Evolutionary conservation across 2,888 invertebrate genomes (phyloP).

Genomic region (Campoplex capitator): DNA sequence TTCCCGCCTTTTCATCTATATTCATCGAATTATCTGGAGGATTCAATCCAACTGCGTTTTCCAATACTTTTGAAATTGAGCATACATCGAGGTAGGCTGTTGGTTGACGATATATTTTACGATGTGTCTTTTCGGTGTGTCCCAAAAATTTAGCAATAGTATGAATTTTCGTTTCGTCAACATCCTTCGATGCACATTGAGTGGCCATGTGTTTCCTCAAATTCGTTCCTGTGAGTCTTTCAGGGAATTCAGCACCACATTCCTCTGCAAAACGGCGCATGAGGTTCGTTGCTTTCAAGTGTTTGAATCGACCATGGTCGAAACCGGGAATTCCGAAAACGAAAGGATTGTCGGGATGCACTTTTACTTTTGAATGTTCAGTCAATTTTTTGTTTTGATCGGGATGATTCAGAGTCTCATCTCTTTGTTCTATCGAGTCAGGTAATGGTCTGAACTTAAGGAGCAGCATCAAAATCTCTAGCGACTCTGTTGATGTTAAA

Average conservation of each 20-base stretch:
- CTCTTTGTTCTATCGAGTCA: too few species aligned
- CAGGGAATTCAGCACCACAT: slow-evolving; percentile 51
- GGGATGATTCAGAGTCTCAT: not conserved
- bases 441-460: not conserved
- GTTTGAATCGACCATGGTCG: slow-evolving; percentile 27
- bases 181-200: slow-evolving; percentile 38
- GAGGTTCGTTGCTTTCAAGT: slow-evolving; percentile 40
- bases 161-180: slow-evolving; percentile 53
- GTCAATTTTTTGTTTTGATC: not conserved
- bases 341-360: slow-evolving; percentile 1
- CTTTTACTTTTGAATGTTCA: slow-evolving; percentile 5
- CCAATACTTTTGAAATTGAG: slow-evolving; percentile 48
- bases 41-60: slow-evolving; percentile 49
- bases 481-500: slow-evolving; percentile 24
- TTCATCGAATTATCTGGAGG: not conserved
- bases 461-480: slow-evolving; percentile 12
- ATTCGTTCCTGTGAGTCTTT: slow-evolving; percentile 45
- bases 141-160: slow-evolving; percentile 61
- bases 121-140: slow-evolving; percentile 53
- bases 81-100: slow-evolving; percentile 47
- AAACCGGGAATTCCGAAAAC: slow-evolving; percentile 55
- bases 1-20: not conserved
- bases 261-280: slow-evolving; percentile 44
- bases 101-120: slow-evolving; percentile 41
- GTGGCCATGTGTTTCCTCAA: slow-evolving; percentile 60